These are phyloP conservation scores for Chrysomela aeneicollis DNA, from an alignment of 2,888 invertebrate species.

Conservation along the genomic window DNA sequence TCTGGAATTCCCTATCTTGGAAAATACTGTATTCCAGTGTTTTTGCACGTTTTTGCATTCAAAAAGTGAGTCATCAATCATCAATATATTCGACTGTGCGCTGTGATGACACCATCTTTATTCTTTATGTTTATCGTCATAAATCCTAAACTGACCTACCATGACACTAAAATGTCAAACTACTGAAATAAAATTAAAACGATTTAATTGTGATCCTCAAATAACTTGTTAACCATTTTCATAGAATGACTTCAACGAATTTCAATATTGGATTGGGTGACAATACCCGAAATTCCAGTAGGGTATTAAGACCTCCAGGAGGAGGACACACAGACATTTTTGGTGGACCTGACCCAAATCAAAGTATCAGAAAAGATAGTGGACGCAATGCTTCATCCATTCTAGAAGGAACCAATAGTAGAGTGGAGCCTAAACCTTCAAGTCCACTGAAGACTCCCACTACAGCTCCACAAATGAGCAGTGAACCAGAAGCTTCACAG, in stretches of 20 bases:
- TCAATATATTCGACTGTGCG: no score
- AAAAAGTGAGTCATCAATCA: conserved; percentile 54
- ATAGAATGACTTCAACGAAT: conserved; percentile 57
- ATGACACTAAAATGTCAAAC: conserved; percentile 60
- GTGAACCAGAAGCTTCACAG: conserved; percentile 30
- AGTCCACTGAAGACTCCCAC: conserved; percentile 37
- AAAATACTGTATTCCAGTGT: no score
- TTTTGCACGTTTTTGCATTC: conserved; percentile 35
- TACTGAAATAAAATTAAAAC: not conserved
- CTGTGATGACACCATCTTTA: no score
- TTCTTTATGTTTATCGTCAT: no score
- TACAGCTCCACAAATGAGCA: conserved; percentile 19
- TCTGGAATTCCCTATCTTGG: no score
- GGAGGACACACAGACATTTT: conserved; percentile 63
- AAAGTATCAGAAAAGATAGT: conserved; percentile 35
- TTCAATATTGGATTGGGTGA: conserved; percentile 50
- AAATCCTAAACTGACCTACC: no score
- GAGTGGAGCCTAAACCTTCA: conserved; percentile 8
- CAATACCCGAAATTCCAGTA: conserved; percentile 54
- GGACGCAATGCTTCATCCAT: conserved; percentile 53
- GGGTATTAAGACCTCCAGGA: conserved; percentile 63
- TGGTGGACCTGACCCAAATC: conserved; percentile 39
- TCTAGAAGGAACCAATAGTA: conserved; percentile 48
- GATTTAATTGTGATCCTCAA: not conserved
- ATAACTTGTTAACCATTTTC: not conserved